These are phyloP conservation scores for Hydrophis major DNA, from an alignment of 2,797 vertebrate species.

Conservation along the genomic window DNA sequence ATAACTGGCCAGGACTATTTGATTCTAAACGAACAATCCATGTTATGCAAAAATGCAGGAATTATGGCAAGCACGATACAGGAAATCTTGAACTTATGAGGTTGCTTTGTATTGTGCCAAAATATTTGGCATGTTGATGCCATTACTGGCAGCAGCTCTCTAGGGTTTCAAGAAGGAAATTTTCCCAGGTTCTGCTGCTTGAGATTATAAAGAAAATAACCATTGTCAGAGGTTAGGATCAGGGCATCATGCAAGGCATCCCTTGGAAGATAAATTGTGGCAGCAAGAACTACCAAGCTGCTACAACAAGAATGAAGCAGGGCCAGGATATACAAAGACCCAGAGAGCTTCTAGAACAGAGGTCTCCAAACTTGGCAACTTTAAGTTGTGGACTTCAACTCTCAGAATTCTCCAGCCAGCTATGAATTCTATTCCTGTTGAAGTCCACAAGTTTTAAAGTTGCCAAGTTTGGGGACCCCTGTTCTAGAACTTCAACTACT, in stretches of 20 bases:
- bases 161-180: not conserved
- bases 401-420: not conserved
- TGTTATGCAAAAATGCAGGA: not conserved
- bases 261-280: not conserved
- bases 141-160: not conserved
- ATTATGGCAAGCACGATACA: not conserved
- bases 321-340: not conserved
- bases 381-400: not conserved
- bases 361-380: not conserved
- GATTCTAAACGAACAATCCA: not conserved
- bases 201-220: not conserved
- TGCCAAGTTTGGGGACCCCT: not conserved
- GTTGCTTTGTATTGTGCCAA: not conserved
- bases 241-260: not conserved
- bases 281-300: not conserved
- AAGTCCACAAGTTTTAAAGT: too few species aligned
- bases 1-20: not conserved
- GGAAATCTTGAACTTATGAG: not conserved
- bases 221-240: not conserved
- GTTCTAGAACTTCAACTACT: too few species aligned
- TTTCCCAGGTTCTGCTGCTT: not conserved
- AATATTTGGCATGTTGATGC: not conserved
- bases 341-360: not conserved
- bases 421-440: too few species aligned
- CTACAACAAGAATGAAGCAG: not conserved